Conservation (phyloP, 2,113 vertebrate genomes). For the Apeltes quadracus region DNA sequence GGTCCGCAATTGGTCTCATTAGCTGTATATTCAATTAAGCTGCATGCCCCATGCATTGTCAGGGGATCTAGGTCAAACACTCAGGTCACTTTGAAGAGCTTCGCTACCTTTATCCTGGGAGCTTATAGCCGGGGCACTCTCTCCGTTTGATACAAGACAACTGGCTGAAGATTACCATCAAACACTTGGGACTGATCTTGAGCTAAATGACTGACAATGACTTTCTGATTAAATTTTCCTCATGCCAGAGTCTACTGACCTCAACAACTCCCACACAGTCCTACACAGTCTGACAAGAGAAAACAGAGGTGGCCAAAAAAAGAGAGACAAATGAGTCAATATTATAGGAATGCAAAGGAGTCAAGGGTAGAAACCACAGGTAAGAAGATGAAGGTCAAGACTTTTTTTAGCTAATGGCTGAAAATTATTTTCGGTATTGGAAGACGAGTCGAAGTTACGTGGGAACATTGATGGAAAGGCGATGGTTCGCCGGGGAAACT, state of each 20-base stretch:
- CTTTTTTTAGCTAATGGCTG: constrained; percentile 1
- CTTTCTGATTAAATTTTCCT: constrained; percentile 49
- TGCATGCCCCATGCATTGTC: constrained; percentile 46
- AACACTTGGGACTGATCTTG: constrained; percentile 53
- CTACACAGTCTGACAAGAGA: background rate
- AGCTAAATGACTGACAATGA: constrained; percentile 50
- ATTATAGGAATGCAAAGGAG: constrained; percentile 1
- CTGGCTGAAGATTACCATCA: constrained; percentile 56
- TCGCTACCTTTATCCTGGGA: constrained; percentile 31
- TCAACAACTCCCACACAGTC: constrained; percentile 3
- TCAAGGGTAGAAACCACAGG: background rate
- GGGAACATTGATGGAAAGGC: constrained; percentile 7
- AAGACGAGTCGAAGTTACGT: background rate
- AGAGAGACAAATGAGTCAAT: no score
- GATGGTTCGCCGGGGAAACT: no score
- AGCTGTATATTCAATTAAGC: constrained; percentile 64
- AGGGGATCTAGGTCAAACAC: constrained; percentile 56
- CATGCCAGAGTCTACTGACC: constrained; percentile 15
- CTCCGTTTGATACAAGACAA: constrained; percentile 48
- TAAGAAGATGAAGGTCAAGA: constrained; percentile 9
- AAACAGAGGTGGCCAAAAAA: no score
- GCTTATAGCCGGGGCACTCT: constrained; percentile 41
- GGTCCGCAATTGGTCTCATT: constrained; percentile 63
- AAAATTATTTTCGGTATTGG: constrained; percentile 6
- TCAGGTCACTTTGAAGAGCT: constrained; percentile 61